Evolutionary conservation across 2,113 vertebrate species (phyloP).

Genomic region (Burhinus bistriatus): DNA sequence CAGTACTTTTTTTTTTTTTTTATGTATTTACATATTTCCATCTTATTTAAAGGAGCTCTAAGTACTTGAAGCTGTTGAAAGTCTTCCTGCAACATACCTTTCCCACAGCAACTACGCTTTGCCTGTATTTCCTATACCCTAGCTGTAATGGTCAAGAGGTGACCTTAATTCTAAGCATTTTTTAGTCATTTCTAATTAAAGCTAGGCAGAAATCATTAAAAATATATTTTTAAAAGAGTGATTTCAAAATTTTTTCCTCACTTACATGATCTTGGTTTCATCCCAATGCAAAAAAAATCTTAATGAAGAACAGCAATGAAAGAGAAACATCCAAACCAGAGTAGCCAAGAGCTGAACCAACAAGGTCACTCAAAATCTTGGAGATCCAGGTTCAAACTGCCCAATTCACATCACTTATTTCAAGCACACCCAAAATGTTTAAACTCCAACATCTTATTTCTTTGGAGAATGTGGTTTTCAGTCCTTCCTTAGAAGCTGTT

Average conservation of each 20-base stretch:
- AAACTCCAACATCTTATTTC: background rate
- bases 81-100: background rate
- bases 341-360: background rate
- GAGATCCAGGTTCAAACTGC: background rate
- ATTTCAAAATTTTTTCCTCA: background rate
- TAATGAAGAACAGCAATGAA: background rate
- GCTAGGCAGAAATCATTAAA: background rate
- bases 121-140: accelerated
- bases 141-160: background rate
- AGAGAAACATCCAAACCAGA: background rate
- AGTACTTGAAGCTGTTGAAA: background rate
- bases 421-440: background rate
- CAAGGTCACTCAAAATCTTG: background rate
- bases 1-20: background rate
- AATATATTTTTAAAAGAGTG: accelerated
- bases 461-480: background rate
- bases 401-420: background rate
- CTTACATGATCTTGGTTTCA: background rate
- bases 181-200: background rate
- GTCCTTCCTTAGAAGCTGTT: background rate
- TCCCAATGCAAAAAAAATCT: background rate
- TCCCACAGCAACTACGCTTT: background rate
- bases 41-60: background rate
- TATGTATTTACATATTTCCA: background rate
- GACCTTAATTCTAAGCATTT: background rate